Evolutionary conservation across 2,888 invertebrate species (phyloP), one percentile per base, ranked within the genome.

Genomic region (Pseudococcus viburni): DNA sequence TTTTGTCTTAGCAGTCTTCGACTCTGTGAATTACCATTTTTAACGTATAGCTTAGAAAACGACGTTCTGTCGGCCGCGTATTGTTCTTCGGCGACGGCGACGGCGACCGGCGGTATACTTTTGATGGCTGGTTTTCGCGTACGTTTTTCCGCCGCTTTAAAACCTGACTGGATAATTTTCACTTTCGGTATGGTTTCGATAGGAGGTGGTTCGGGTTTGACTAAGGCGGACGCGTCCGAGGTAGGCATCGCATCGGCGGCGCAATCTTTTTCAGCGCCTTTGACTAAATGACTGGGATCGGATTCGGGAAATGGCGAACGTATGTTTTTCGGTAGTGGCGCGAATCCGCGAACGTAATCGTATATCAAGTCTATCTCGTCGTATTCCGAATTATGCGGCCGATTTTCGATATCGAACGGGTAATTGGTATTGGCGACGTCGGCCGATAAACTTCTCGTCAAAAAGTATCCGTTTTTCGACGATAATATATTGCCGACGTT

Each of bases 331-430:
- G 98, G 97, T 46, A 97, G 93, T 1, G 97, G 97, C 86, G 97
- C 97, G 90, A 98, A 96, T 0, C 98, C 98, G 89, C 98, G 93
- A 0, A 98, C 97, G 92, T 98, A 98, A 91, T 98, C 97, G 91
- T 98, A 98, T 90, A 98, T 97, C 92, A 98, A 97, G 93, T 98
- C 98, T 90, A 98, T 97, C 92, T 98, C 98, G 90, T 98, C 97
- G 92, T 98, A 97, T 91, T 97, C 97, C 91, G 96, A 96, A 1
- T 93, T 92, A 9, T 90, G 91, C 85, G 94, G 93, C 90, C 94
- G 93, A 90, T 94, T 94, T 91, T 94, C 95, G 90, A 94, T 95
- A 91, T 94, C 93, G 90, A 94, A 89, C 64, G 86, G 88, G 80
- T 51, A 89, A 88, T 85, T 88, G 55, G 73, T 77, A 90, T 92